Evolutionary conservation across 2,797 vertebrate genomes (phyloP).

Genomic region (Chaetophractus vellerosus): DNA sequence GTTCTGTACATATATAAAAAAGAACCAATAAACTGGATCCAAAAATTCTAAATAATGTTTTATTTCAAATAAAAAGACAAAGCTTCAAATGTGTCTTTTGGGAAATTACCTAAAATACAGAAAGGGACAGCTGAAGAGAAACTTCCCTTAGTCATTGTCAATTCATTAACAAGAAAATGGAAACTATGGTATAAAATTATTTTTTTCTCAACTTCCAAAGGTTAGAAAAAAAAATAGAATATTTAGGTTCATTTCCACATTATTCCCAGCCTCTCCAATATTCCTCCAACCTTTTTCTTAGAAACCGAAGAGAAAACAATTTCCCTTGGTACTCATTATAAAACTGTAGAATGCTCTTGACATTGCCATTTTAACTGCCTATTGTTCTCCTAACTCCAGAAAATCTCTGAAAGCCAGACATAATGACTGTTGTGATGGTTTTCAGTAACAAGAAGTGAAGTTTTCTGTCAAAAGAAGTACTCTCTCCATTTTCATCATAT

Average conservation of each 20-base stretch:
- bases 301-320: constrained; percentile 51
- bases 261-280: constrained; percentile 46
- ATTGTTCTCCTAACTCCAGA: constrained; percentile 70
- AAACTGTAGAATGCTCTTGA: constrained; percentile 62
- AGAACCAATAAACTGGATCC: not conserved
- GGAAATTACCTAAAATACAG: not conserved
- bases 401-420: constrained; percentile 66
- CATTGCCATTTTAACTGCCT: constrained; percentile 65
- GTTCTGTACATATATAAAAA: not conserved
- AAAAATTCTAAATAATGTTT: constrained; percentile 51
- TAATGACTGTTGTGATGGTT: constrained; percentile 72
- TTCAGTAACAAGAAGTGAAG: constrained; percentile 69
- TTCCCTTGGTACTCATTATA: constrained; percentile 49
- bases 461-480: constrained; percentile 72
- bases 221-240: constrained; percentile 36
- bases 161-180: constrained; percentile 40
- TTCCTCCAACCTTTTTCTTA: constrained; percentile 56
- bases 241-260: constrained; percentile 44
- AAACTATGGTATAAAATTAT: not conserved
- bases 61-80: constrained; percentile 50
- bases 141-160: not conserved
- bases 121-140: not conserved
- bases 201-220: constrained; percentile 44
- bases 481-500: constrained; percentile 62
- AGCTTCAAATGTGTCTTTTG: not conserved